These are phyloP conservation scores for Clitarchus hookeri DNA, from an alignment of 2,888 invertebrate genomes.

Conservation along the genomic window DNA sequence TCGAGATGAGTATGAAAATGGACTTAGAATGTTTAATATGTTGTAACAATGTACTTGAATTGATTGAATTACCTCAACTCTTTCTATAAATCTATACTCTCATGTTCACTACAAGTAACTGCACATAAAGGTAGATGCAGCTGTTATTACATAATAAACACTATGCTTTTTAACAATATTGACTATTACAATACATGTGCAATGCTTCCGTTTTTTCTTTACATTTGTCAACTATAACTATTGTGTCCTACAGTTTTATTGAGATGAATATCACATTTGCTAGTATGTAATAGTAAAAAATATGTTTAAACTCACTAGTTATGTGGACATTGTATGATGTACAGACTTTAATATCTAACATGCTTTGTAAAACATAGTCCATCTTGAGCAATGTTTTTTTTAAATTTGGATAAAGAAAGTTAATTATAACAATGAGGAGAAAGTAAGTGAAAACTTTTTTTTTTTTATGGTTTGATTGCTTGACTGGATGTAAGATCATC, in stretches of 20 bases:
- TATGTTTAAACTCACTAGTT: too few relatives aligned
- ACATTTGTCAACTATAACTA: background rate
- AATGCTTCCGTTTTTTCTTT: background rate
- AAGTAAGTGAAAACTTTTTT: too few relatives aligned
- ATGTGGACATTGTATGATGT: too few relatives aligned
- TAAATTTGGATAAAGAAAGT: too few relatives aligned
- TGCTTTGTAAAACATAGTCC: too few relatives aligned
- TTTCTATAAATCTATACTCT: background rate
- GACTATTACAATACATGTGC: conserved; percentile 10
- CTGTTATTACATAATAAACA: background rate
- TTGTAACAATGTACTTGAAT: background rate
- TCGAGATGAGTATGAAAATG: conserved; percentile 1
- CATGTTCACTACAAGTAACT: background rate
- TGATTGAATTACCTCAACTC: background rate
- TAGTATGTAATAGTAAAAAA: background rate
- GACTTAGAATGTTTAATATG: background rate
- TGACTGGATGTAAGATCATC: background rate
- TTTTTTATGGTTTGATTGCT: background rate
- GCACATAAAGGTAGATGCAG: background rate
- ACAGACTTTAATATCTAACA: too few relatives aligned
- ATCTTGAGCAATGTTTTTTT: too few relatives aligned
- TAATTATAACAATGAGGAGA: too few relatives aligned
- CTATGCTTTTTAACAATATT: background rate
- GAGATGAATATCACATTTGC: background rate
- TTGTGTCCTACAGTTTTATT: background rate